Base-by-base conservation (phyloP, 2,113 vertebrate genomes). In the Hypocryptadius cinnamomeus region DNA sequence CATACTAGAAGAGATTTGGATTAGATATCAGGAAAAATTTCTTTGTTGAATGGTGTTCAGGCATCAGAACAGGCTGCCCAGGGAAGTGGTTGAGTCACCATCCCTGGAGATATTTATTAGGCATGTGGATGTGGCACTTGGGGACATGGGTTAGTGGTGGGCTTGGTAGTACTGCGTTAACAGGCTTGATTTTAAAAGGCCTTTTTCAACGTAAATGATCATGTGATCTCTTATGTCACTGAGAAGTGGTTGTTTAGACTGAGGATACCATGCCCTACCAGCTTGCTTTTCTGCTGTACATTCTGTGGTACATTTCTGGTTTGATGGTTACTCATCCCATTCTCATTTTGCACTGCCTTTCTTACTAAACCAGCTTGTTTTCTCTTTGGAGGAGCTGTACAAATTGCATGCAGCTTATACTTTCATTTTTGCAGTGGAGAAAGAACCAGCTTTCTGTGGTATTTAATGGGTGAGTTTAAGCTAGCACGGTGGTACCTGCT, bases 181-280 rank as follows among this genome's bases (percentile, higher is more conserved):
- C 10, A 27, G 10, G n/a, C 10, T 39, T 37, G 28, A 30, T 65
- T 70, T 57, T 59, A 59, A 39, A 48, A 69, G 9, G 5, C 10
- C 9, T 57, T 57, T 78, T 84, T 48, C 57, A 71, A 4, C 37
- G 17, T 21, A 65, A 57, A 57, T 57, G 48, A 19, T 69, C 59
- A 30, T 68, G 1, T 85, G 27, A 39, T 42, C 15, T 48, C 64
- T 61, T 11, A 7, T 3, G 14, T 39, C 40, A 6, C 71, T 12
- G 12, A 8, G 23, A 28, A 21, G 15, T 3, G 4, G 5, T 27
- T 23, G 37, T 54, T 8, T 8, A 39, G 31, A 1, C 0, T 27
- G 61, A 28, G 19, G 77, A 8, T 14, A 8, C 6, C 2, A 0
- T 37, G 33, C 19, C 31, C 42, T 27, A 4, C 10, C 30, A 13